Evolutionary conservation across 2,113 vertebrate species (phyloP).

Genomic region (Bos indicus): DNA sequence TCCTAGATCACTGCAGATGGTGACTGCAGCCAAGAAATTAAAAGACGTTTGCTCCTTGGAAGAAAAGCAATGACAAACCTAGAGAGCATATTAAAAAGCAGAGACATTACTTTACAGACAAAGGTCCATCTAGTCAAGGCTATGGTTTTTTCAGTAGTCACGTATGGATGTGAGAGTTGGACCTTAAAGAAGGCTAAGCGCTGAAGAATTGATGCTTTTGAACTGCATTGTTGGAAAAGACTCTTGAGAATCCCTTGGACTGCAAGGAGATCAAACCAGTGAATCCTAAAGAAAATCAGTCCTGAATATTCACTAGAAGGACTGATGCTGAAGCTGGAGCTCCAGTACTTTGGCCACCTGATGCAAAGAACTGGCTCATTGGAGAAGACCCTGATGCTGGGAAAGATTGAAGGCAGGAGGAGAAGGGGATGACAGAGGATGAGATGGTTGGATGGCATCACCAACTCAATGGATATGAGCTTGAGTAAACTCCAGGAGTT

Average conservation of each 20-base stretch:
- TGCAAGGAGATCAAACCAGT: background rate
- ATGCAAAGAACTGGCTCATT: background rate
- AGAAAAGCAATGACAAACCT: background rate
- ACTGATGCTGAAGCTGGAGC: background rate
- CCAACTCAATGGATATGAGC: background rate
- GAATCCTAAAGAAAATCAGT: background rate
- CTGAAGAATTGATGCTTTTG: background rate
- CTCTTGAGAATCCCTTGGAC: background rate
- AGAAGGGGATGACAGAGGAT: background rate
- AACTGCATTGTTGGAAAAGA: background rate
- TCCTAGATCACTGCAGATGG: background rate
- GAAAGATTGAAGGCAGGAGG: background rate
- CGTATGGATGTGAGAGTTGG: background rate
- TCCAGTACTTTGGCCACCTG: background rate
- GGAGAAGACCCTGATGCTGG: background rate
- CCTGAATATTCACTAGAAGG: background rate
- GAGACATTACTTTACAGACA: background rate
- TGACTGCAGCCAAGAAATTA: background rate
- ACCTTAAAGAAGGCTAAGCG: background rate
- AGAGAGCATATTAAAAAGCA: background rate
- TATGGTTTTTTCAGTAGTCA: background rate
- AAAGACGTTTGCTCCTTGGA: background rate
- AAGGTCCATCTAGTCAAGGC: background rate
- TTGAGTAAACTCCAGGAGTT: background rate
- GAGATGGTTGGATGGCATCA: background rate